Evolutionary conservation across 2,888 invertebrate species (phyloP), one percentile per base, ranked within the genome.

Genomic region (Aphelenchoides bicaudatus): DNA sequence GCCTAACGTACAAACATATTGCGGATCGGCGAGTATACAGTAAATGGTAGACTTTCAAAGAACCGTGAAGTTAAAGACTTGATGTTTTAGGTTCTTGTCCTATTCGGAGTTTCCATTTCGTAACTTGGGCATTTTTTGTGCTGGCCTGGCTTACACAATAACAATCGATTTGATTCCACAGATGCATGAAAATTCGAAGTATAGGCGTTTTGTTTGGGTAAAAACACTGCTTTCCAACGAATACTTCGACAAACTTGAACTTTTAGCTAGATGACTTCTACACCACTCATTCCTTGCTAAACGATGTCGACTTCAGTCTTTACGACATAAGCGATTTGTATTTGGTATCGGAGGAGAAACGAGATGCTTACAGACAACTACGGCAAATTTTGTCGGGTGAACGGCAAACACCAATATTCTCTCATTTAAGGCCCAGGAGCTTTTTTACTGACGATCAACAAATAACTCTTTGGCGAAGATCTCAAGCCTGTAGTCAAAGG

Each of bases 191-290:
- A 59, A 59, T 28, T 19, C 50, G 13, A 31, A 48, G 16, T 38
- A 28, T 19, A 46, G 30, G 30, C 58, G 59, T 1, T 58, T 60
- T 29, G 59, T 59, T 19, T 59, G 59, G 59, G 59, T 59, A 34
- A 10, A 47, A 13, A 8, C n/a, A 8, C 46, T 43, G n/a, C 16
- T 25, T n/a, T n/a, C 10, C n/a, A 34, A 10, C n/a, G 34, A 34
- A 10, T 10, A n/a, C 6, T 30, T 49, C 19, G 21, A 5, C 6
- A 21, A 6, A n/a, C n/a, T 52, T 8, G 28, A 10, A 6, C 31
- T 27, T 61, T 21, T 34, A 59, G 59, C 38, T 59, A 4, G 59
- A 59, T 50, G 59, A 59, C 39, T 59, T 55, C 56, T 59, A 59
- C 29, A 58, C 59, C 23, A 59, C 61, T 3, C 59, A 59, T 29